Evolutionary conservation across 2,113 vertebrate genomes (phyloP), one percentile per base, ranked within the genome.

Genomic region (Lipophrys pholis): DNA sequence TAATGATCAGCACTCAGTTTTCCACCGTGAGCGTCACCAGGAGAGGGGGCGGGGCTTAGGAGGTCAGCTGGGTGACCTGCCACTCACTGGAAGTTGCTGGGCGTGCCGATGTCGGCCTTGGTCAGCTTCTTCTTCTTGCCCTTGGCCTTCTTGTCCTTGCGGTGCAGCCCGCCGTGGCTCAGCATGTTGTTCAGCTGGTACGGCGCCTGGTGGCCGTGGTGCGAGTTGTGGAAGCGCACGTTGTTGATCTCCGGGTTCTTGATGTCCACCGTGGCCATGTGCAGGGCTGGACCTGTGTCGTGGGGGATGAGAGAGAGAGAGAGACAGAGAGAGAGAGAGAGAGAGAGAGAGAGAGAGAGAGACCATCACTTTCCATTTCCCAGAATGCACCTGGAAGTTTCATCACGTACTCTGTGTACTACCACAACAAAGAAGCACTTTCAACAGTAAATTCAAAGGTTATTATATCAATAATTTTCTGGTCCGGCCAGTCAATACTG

Each of bases 171-270:
- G 91, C 94, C 94, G 89, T 97, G 95, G 78, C 83, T 87, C n/a
- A 95, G 93, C 82, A 97, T 95, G 89, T 97, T 98, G 92, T 98
- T 98, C 82, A 97, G 91, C 93, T 96, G 97, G 78, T 95, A 84
- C 4, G 89, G 70, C 71, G 82, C 87, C 70, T 89, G 89, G 62
- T 96, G 83, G 81, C 95, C 92, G 68, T 95, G 86, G 68, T 95
- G 86, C 77, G 95, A 90, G 94, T 95, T 96, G 94, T 96, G 91
- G 88, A 92, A 96, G 76, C 97, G 93, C 81, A 95, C 93, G 78
- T 95, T 98, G 91, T 95, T 98, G 76, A 99, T 99, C 95, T 99
- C 98, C 36, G 98, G 98, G 86, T 99, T 99, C 94, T 97, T 99
- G 85, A 99, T 99, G 90, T 99, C 98, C 92, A 99, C 96, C 21